These are phyloP conservation scores for Larimichthys crocea DNA, from an alignment of 2,113 vertebrate species.

Conservation along the genomic window DNA sequence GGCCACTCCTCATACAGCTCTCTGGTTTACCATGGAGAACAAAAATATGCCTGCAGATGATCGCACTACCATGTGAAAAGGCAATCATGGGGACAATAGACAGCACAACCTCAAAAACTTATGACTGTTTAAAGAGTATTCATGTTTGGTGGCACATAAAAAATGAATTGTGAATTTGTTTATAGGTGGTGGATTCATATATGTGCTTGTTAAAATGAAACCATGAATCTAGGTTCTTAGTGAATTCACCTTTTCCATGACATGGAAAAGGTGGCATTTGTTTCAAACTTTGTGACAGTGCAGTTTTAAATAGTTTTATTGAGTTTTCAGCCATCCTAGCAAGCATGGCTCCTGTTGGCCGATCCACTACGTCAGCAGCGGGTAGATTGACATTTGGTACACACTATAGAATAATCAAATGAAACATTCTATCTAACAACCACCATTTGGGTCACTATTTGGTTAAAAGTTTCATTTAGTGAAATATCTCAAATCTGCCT, in stretches of 20 bases:
- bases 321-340: background rate
- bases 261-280: background rate
- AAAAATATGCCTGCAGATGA: slow-evolving; percentile 60
- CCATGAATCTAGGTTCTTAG: too few relatives aligned
- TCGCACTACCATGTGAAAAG: slow-evolving; percentile 47
- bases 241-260: background rate
- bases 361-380: too few relatives aligned
- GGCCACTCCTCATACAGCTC: slow-evolving; percentile 41
- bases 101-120: slow-evolving; percentile 20
- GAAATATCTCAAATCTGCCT: too few relatives aligned
- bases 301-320: background rate
- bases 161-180: background rate
- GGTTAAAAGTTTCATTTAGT: too few relatives aligned
- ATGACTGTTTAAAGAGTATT: slow-evolving; percentile 8
- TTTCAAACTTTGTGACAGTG: background rate
- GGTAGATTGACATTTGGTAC: too few relatives aligned
- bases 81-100: slow-evolving; percentile 31
- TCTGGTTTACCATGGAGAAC: slow-evolving; percentile 78
- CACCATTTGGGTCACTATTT: too few relatives aligned
- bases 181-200: background rate
- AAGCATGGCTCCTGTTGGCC: background rate
- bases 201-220: background rate
- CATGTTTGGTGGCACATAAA: background rate
- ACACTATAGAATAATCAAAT: too few relatives aligned
- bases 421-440: too few relatives aligned